Evolutionary conservation across 1,140 invertebrate species (phyloP), one percentile per base, ranked within the genome.

Genomic region (Polyergus mexicanus): DNA sequence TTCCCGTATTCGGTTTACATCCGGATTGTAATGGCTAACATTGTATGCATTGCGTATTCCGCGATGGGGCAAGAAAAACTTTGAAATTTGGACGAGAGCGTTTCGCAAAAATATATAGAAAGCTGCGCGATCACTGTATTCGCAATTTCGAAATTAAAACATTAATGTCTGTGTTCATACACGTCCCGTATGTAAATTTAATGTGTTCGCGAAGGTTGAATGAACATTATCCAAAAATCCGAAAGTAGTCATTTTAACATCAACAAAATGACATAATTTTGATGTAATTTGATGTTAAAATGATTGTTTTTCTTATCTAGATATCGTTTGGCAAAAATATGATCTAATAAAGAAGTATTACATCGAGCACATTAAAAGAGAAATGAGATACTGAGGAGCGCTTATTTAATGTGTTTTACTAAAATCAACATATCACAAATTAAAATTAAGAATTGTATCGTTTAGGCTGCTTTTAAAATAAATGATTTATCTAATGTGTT

Each of bases 91-190:
- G 58, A 38, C 66, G 11, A 58, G 66, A 32, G 19, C 44, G 62
- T 28, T 2, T 32, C 63, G 76, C 66, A 38, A 83, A 72, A 83
- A 83, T 83, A 83, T 83, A 83, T 83, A 41, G 38, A 83, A 41
- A 74, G 62, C 68, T 38, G 16, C 16, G 3, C 5, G 25, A 25
- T 38, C 38, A 11, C 19, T 1, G 19, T 28, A 11, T 25, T 44
- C 54, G 78, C 56, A 72, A 83, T 83, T 74, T 44, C 56, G 38
- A 74, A 83, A 83, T 83, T 83, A 83, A 83, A 83, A 83, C 38
- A 74, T 83, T 68, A 83, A 60, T 72, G 78, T 72, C 68, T 72
- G 78, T 60, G 16, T 32, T 13, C 51, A 25, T 22, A 25, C 78
- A 81, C 65, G 5, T 25, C 13, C 35, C 35, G 25, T 60, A 72